phyloP scores from a whole-genome alignment of 2,797 vertebrate species.

The Ispidina lecontei region DNA sequence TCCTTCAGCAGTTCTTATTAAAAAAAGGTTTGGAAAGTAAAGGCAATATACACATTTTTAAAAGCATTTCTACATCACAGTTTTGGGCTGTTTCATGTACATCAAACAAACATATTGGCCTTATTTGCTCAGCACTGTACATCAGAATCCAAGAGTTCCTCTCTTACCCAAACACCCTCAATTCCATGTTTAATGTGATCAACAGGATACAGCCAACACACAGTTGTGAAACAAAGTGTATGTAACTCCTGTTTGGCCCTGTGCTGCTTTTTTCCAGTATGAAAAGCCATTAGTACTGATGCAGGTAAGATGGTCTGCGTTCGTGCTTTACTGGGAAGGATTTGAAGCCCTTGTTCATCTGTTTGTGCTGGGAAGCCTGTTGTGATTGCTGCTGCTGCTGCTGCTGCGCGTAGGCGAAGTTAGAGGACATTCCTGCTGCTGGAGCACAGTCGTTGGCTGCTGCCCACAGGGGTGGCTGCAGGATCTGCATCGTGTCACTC shows the following conservation, averaged over 20 bases:
- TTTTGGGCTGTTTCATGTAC: conserved; percentile 61
- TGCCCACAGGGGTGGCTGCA: conserved; percentile 95
- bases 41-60: conserved; percentile 61
- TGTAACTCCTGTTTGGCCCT: neutral
- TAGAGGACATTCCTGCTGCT: conserved; percentile 82
- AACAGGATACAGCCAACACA: conserved; percentile 14
- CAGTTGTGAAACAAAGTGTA: neutral
- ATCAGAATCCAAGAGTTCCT: neutral
- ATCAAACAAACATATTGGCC: conserved; percentile 51
- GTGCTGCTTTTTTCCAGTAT: neutral
- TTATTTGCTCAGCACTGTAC: conserved; percentile 64
- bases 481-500: conserved; percentile 95
- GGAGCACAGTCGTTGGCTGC: conserved; percentile 87
- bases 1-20: conserved; percentile 59
- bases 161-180: neutral
- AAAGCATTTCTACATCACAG: conserved; percentile 73
- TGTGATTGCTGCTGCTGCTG: conserved; percentile 86
- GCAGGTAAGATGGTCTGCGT: conserved; percentile 94
- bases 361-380: conserved; percentile 85
- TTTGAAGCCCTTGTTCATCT: conserved; percentile 96
- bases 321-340: conserved; percentile 95
- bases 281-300: conserved; percentile 88
- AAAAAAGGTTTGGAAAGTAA: conserved; percentile 65
- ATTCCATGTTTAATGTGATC: neutral
- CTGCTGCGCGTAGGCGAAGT: conserved; percentile 82